phyloP scores from a whole-genome alignment of 2,888 invertebrate genomes.

The Lycaena phlaeas region DNA sequence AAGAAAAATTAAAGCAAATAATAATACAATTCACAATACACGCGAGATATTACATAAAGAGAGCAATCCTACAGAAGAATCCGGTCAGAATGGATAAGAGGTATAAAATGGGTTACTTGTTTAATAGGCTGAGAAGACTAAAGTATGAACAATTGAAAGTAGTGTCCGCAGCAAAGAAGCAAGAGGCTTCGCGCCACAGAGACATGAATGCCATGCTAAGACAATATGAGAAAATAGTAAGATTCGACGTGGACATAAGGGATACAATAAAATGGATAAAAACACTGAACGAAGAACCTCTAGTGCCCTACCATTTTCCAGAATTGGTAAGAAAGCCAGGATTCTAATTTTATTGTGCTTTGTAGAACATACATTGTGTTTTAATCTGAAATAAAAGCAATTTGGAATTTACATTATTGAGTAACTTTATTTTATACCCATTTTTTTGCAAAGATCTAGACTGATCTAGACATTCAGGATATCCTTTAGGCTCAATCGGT shows the following conservation, averaged over 20 bases:
- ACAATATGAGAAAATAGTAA: conserved; percentile 27
- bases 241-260: conserved; percentile 29
- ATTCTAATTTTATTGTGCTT: too few relatives aligned
- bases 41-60: conserved; percentile 28
- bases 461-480: too few relatives aligned
- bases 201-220: conserved; percentile 15
- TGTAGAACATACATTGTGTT: too few relatives aligned
- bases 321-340: background rate
- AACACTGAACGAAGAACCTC: conserved; percentile 6
- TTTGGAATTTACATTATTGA: too few relatives aligned
- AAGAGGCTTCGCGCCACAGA: background rate
- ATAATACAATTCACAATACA: conserved; percentile 28
- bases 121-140: conserved; percentile 31
- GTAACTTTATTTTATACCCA: too few relatives aligned
- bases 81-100: conserved; percentile 24
- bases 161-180: background rate
- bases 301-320: conserved; percentile 2
- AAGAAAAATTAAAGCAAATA: conserved; percentile 11
- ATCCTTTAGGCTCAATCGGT: too few relatives aligned
- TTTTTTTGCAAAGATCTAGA: too few relatives aligned
- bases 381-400: too few relatives aligned
- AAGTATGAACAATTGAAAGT: conserved; percentile 28
- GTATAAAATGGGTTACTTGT: conserved; percentile 35
- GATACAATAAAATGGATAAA: conserved; percentile 26
- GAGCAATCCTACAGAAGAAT: conserved; percentile 23